phyloP scores from a whole-genome alignment of 2,113 vertebrate species.

The Pantherophis guttatus region DNA sequence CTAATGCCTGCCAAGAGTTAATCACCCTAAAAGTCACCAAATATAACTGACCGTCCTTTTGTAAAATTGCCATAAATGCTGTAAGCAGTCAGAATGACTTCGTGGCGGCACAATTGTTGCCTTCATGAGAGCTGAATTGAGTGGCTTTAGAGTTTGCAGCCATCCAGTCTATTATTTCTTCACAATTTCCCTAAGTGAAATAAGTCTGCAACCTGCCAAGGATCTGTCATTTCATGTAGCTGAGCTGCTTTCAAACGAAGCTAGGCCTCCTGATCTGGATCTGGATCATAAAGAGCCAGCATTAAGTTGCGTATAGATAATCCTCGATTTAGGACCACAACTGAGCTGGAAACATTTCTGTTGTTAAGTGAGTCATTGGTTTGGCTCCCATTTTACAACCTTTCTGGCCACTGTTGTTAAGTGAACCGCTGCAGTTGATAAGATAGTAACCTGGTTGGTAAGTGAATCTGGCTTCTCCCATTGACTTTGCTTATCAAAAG shows the following conservation, averaged over 20 bases:
- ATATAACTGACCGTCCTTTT: constrained; percentile 5
- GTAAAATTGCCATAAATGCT: not conserved
- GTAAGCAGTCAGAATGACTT: not conserved
- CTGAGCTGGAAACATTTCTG: too few relatives aligned
- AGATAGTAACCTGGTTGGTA: too few relatives aligned
- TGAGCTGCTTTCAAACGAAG: not conserved
- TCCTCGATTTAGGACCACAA: too few relatives aligned
- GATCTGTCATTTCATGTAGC: constrained; percentile 12
- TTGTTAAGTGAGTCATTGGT: too few relatives aligned
- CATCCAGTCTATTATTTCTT: constrained; percentile 13
- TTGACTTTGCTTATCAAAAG: too few relatives aligned
- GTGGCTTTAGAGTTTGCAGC: not conserved
- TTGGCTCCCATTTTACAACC: too few relatives aligned
- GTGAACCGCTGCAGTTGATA: too few relatives aligned
- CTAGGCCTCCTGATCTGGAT: not conserved
- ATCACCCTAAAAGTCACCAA: constrained; percentile 6
- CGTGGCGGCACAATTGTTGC: not conserved
- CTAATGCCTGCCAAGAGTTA: constrained; percentile 13
- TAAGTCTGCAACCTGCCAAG: constrained; percentile 1
- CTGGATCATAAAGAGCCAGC: not conserved
- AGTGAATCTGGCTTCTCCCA: too few relatives aligned
- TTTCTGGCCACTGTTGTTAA: too few relatives aligned
- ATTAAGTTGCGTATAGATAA: too few relatives aligned
- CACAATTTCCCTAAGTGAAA: constrained; percentile 1
- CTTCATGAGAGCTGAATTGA: not conserved